Base-by-base conservation (phyloP, 2,888 invertebrate genomes). In the Ferdinandea cuprea region DNA sequence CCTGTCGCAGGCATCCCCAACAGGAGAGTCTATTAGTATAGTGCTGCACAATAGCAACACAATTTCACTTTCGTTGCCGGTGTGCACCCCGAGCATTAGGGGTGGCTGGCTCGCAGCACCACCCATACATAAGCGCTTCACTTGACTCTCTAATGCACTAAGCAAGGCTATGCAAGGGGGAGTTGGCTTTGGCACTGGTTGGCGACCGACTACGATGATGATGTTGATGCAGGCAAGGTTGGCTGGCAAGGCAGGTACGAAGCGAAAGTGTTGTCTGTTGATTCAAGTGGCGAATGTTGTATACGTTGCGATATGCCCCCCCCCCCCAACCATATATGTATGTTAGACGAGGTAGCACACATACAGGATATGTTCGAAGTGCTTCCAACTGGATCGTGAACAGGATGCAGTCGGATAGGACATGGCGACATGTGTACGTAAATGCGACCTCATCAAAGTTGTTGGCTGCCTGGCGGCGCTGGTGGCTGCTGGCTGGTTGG, bases 121-220 rank as follows among this genome's bases (percentile, higher is more conserved):
- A 61, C 13, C 25, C 42, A 42, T 15, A 35, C 35, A 50, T 25
- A 56, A 25, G 17, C 21, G 72, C 79, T 81, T 76, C 81, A 81
- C 77, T 81, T 81, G 81, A 81, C 81, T 81, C 81, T 81, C 81
- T 81, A 81, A 81, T 77, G 81, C 71, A 81, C 77, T 81, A 81
- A 81, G 77, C 81, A 79, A 17, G 65, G 63, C 56, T 63, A 56
- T 17, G 66, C 28, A 42, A 54, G 40, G 8, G 50, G 69, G 42
- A n/a, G 52, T 3, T 50, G 50, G 4, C 2, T 25, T 25, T 46
- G 66, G 50, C 15, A 42, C 15, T 42, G 42, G 54, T 4, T 35
- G 68, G 44, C n/a, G 40, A 42, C 48, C n/a, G 37, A 28, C 21
- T 3, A 17, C 8, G 44, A 19, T 11, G 42, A 42, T 15, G 19